Conservation (phyloP, 92 coral and sea anemone species). For the Virgularia gustaviana region DNA sequence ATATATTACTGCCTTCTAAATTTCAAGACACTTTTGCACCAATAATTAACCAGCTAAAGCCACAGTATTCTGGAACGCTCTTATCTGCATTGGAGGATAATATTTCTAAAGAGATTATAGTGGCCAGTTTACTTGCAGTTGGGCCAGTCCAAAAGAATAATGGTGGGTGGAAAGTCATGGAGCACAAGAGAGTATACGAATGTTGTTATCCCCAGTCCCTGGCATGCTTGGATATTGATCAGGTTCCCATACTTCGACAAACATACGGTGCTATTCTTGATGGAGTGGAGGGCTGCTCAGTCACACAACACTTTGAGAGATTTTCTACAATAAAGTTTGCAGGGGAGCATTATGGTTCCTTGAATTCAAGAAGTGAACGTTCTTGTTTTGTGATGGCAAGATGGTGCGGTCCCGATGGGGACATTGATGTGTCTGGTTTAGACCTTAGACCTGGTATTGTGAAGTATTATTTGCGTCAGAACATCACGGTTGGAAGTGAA, state of each 20-base stretch:
- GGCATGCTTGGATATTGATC: not conserved
- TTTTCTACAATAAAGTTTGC: not conserved
- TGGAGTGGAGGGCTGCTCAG: not conserved
- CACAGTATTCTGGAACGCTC: slow-evolving; percentile 23
- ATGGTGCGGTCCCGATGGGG: slow-evolving; percentile 30
- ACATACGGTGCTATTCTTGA: slow-evolving; percentile 6
- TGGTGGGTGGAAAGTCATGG: not conserved
- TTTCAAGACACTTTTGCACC: slow-evolving; percentile 47
- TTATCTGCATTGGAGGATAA: not conserved
- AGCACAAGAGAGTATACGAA: not conserved
- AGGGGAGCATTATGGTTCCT: slow-evolving; percentile 16
- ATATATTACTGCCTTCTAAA: slow-evolving; percentile 32
- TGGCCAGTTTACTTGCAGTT: slow-evolving; percentile 17
- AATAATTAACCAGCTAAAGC: slow-evolving; percentile 30
- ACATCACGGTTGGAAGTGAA: slow-evolving; percentile 20
- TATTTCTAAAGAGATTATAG: slow-evolving; percentile 1
- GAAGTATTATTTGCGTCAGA: slow-evolving; percentile 20
- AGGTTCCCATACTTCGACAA: not conserved
- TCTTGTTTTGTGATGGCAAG: slow-evolving; percentile 13
- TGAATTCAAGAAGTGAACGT: slow-evolving; percentile 1
- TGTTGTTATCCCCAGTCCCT: not conserved
- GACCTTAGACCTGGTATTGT: slow-evolving; percentile 32
- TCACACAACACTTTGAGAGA: not conserved
- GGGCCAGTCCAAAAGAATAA: slow-evolving; percentile 34
- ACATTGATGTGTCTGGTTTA: slow-evolving; percentile 13